phyloP scores from a whole-genome alignment of 2,113 vertebrate species.

The Silurus meridionalis region DNA sequence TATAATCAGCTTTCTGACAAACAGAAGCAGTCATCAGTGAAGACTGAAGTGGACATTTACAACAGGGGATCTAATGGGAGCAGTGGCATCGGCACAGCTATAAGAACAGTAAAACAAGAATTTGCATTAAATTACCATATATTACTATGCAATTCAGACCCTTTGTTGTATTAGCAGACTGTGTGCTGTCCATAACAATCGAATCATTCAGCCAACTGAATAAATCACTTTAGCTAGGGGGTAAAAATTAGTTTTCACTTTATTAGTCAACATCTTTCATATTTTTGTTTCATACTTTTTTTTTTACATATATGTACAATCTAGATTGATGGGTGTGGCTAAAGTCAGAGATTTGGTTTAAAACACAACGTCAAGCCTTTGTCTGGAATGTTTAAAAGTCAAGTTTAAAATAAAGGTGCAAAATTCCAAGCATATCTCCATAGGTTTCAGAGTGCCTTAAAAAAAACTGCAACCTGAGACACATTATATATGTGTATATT shows the following conservation, averaged over 20 bases:
- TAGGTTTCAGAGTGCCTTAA: background rate
- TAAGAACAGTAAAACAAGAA: background rate
- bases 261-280: constrained; percentile 2
- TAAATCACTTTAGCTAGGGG: background rate
- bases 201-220: background rate
- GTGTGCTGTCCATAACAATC: background rate
- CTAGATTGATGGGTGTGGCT: background rate
- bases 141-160: background rate
- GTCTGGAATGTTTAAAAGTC: background rate
- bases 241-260: background rate
- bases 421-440: background rate
- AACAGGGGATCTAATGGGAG: constrained; percentile 1
- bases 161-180: constrained; percentile 1
- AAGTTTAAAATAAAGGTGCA: background rate
- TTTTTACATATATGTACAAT: no score
- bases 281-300: no score
- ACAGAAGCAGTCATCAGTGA: constrained; percentile 20
- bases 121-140: constrained; percentile 27
- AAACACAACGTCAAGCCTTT: background rate
- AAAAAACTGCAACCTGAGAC: background rate
- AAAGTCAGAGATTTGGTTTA: background rate
- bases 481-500: background rate
- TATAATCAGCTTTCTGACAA: constrained; percentile 24
- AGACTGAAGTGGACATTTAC: constrained; percentile 21
- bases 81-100: background rate